These are phyloP conservation scores for Heliconius hermathena DNA, from an alignment of 1,140 invertebrate genomes.

Conservation along the genomic window DNA sequence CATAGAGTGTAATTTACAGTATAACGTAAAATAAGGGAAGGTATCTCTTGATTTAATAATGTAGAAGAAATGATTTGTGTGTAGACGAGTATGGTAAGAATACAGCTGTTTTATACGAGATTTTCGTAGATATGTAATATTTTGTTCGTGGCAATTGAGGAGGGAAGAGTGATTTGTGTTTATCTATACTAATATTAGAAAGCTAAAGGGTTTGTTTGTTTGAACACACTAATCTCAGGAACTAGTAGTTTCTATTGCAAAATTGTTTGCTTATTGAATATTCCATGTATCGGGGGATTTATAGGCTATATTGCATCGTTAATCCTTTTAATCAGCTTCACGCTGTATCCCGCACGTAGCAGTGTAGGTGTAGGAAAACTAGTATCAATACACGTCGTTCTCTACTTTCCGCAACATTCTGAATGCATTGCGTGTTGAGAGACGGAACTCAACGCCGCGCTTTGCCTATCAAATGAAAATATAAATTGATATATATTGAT, in stretches of 20 bases:
- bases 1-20: constrained; percentile 8
- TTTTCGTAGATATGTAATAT: neutral
- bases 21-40: neutral
- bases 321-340: neutral
- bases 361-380: neutral
- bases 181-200: too few species aligned
- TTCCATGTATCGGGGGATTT: too few species aligned
- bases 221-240: too few species aligned
- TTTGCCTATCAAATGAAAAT: too few species aligned
- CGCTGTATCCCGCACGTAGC: neutral
- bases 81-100: constrained; percentile 30
- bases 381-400: neutral
- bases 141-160: too few species aligned
- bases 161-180: too few species aligned
- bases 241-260: too few species aligned
- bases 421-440: neutral
- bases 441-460: neutral
- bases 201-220: too few species aligned
- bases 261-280: too few species aligned
- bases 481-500: too few species aligned
- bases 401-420: neutral
- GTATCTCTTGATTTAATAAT: constrained; percentile 40
- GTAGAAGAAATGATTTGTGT: constrained; percentile 42
- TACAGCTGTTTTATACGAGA: constrained; percentile 31
- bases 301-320: neutral